Percentiles rank a stretch among this genome's conserved stretches.
Evolutionary conservation across 2,113 vertebrate species (phyloP).

Genomic region (Monopterus albus): DNA sequence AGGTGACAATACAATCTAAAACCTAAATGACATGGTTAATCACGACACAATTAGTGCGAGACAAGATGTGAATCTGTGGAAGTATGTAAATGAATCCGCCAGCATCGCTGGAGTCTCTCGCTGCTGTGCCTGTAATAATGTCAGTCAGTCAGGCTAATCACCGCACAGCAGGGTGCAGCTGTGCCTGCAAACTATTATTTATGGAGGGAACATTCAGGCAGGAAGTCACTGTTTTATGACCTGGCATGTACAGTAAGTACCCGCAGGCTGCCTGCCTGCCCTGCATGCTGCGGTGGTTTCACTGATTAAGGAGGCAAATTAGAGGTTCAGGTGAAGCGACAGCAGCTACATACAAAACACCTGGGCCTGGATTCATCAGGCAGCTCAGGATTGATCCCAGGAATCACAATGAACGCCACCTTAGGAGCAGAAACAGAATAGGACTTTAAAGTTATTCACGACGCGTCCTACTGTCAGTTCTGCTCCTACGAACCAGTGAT

Average conservation of each 20-base stretch:
- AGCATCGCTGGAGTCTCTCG: background rate
- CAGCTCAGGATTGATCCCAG: too few relatives aligned
- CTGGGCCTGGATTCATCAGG: too few relatives aligned
- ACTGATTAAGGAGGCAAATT: conserved; percentile 12
- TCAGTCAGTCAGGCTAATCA: conserved; percentile 22
- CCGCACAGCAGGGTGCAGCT: background rate
- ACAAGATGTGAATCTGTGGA: conserved; percentile 2
- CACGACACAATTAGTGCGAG: conserved; percentile 6
- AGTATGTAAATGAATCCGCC: background rate
- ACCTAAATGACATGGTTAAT: conserved; percentile 24
- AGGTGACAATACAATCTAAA: conserved; percentile 22
- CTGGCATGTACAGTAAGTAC: background rate
- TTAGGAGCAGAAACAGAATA: too few relatives aligned
- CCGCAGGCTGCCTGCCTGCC: background rate
- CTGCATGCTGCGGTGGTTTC: conserved; percentile 9
- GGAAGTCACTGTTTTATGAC: conserved; percentile 10
- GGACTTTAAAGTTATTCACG: too few relatives aligned
- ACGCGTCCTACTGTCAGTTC: too few relatives aligned
- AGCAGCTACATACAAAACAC: background rate
- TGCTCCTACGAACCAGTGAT: too few relatives aligned
- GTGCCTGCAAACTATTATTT: background rate
- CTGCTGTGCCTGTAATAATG: conserved; percentile 20
- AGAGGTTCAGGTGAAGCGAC: conserved; percentile 17
- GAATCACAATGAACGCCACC: too few relatives aligned
- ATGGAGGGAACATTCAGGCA: background rate